These are phyloP conservation scores for Tokudaia tokunoshimensis DNA, from an alignment of 2,797 vertebrate genomes.

Conservation along the genomic window DNA sequence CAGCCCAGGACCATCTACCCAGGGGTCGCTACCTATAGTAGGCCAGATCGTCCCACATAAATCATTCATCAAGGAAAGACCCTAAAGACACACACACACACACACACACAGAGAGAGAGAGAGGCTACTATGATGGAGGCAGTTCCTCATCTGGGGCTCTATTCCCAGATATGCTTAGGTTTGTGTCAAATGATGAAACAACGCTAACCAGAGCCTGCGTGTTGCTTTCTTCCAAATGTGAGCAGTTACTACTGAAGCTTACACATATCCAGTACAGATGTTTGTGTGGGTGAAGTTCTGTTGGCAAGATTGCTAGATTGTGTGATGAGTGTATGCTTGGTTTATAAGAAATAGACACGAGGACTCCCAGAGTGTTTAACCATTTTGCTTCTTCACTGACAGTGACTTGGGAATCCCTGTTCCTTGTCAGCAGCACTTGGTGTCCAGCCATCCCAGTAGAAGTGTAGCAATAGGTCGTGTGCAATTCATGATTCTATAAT, in stretches of 20 bases:
- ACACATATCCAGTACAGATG: neutral
- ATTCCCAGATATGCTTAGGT: neutral
- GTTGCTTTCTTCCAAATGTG: constrained; percentile 1
- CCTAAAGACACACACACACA: neutral
- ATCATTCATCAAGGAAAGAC: neutral
- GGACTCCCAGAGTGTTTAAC: neutral
- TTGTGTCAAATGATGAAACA: neutral
- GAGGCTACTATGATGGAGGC: no score
- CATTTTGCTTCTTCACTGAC: neutral
- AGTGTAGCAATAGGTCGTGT: neutral
- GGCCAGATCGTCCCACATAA: neutral
- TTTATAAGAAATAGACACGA: neutral
- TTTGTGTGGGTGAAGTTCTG: constrained; percentile 2
- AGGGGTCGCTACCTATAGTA: neutral
- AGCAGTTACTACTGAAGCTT: constrained; percentile 10
- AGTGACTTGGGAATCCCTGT: neutral
- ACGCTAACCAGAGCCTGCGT: neutral
- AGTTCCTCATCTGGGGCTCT: neutral
- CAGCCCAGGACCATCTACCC: neutral
- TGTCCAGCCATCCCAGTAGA: neutral
- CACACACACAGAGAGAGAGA: no score
- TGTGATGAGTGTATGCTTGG: neutral
- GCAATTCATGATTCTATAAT: neutral
- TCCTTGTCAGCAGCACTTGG: neutral
- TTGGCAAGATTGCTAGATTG: neutral